Evolutionary conservation across 2,113 vertebrate species (phyloP).

Genomic region (Spilogale gracilis): DNA sequence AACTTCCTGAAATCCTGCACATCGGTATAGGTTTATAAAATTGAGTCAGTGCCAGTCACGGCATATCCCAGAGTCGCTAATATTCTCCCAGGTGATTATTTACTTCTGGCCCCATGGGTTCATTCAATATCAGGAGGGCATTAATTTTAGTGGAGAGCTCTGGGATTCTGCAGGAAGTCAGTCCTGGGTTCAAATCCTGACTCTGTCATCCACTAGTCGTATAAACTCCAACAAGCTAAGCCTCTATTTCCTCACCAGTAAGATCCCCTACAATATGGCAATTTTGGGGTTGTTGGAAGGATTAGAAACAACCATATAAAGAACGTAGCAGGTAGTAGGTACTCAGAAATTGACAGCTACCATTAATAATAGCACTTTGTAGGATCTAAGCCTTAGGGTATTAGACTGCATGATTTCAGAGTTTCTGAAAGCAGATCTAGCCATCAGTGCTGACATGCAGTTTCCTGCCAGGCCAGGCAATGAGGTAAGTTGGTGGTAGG

Average conservation of each 20-base stretch:
- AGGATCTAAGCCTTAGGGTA: neutral
- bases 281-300: neutral
- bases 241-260: neutral
- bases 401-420: neutral
- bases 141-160: neutral
- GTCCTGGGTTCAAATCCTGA: constrained; percentile 23
- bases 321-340: neutral
- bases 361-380: neutral
- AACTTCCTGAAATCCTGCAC: neutral
- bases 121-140: neutral
- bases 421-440: neutral
- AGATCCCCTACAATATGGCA: neutral
- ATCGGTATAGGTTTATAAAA: neutral
- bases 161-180: neutral
- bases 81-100: neutral
- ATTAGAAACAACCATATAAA: constrained; percentile 31
- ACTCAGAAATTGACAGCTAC: neutral
- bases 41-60: neutral
- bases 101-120: neutral
- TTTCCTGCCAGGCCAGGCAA: neutral
- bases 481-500: neutral
- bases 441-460: neutral
- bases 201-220: neutral
- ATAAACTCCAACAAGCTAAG: constrained; percentile 7
- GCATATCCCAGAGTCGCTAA: neutral